A percentile compares a stretch with the other conserved stretches of the same genome.
Conservation (phyloP, 37 sponge, comb jelly and placozoan species). For the Halichondria panicea region DNA sequence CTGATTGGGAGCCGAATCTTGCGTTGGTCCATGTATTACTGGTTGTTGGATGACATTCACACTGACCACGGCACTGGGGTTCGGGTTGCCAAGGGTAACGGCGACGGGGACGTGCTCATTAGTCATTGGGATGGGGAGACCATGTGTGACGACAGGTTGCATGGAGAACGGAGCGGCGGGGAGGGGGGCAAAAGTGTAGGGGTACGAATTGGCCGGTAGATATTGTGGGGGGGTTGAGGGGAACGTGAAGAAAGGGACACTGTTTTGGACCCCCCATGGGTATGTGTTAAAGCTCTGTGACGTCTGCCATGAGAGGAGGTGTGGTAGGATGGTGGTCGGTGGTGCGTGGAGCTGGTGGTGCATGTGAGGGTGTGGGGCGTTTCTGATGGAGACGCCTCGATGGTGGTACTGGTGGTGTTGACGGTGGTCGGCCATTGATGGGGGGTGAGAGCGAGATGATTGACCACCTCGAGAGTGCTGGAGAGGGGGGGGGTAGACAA, state of each 20-base stretch:
- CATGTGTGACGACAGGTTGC: slow-evolving; percentile 9
- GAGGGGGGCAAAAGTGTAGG: slow-evolving; percentile 77
- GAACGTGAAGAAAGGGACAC: slow-evolving; percentile 77
- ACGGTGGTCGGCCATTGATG: not conserved
- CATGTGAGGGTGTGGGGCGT: not conserved
- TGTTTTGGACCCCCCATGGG: slow-evolving; percentile 55
- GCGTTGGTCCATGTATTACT: slow-evolving; percentile 2
- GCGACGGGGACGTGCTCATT: too few relatives aligned
- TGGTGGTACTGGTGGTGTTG: slow-evolving; percentile 6
- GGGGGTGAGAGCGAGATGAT: not conserved
- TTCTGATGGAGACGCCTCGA: too few relatives aligned
- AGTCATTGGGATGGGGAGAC: too few relatives aligned
- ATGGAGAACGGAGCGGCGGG: slow-evolving; percentile 55
- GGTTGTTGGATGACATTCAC: slow-evolving; percentile 31
- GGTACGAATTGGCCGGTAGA: slow-evolving; percentile 70
- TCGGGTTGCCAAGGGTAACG: not conserved
- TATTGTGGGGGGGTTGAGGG: slow-evolving; percentile 71
- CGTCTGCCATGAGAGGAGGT: slow-evolving; percentile 63
- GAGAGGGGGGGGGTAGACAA: too few relatives aligned
- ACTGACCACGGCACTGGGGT: not conserved
- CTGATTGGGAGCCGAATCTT: not conserved
- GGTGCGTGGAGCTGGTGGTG: not conserved
- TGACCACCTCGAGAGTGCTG: too few relatives aligned
- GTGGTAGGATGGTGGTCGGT: slow-evolving; percentile 14
- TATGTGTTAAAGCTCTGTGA: slow-evolving; percentile 56